A percentile compares a stretch with the other conserved stretches of the same genome.
phyloP scores from a whole-genome alignment of 1,140 invertebrate species.

The Pogonomyrmex californicus region DNA sequence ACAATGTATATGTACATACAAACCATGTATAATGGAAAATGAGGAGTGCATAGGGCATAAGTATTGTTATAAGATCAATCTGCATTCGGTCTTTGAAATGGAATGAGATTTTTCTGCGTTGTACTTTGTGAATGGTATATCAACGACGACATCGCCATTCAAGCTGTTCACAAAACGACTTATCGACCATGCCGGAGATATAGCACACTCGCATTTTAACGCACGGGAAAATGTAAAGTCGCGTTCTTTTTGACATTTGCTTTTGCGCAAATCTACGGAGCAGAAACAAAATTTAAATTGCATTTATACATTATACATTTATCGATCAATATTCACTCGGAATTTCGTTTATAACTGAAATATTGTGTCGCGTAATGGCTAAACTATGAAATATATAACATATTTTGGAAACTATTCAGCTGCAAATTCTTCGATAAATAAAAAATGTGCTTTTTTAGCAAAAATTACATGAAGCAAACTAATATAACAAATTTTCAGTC shows the following conservation, averaged over 20 bases:
- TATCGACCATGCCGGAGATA: slow-evolving; percentile 34
- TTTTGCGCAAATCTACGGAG: background rate
- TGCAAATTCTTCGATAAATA: background rate
- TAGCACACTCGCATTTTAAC: slow-evolving; percentile 26
- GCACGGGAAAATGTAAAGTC: slow-evolving; percentile 10
- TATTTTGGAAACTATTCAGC: background rate
- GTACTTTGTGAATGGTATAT: slow-evolving; percentile 47
- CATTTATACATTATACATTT: background rate
- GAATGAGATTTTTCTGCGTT: slow-evolving; percentile 38
- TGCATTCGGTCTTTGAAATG: background rate
- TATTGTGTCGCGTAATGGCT: background rate
- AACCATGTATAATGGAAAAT: background rate
- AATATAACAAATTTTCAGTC: background rate
- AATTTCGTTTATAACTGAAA: background rate
- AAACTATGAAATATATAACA: background rate
- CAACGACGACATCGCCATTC: slow-evolving; percentile 41
- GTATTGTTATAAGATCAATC: background rate
- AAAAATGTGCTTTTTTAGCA: background rate
- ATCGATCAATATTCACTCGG: background rate
- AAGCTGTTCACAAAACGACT: slow-evolving; percentile 46
- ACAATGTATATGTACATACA: background rate
- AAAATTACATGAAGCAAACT: background rate
- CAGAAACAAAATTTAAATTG: slow-evolving; percentile 11
- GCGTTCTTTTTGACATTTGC: background rate
- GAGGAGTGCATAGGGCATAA: background rate